phyloP scores from a whole-genome alignment of 2,113 vertebrate species.

The Tapirus terrestris region DNA sequence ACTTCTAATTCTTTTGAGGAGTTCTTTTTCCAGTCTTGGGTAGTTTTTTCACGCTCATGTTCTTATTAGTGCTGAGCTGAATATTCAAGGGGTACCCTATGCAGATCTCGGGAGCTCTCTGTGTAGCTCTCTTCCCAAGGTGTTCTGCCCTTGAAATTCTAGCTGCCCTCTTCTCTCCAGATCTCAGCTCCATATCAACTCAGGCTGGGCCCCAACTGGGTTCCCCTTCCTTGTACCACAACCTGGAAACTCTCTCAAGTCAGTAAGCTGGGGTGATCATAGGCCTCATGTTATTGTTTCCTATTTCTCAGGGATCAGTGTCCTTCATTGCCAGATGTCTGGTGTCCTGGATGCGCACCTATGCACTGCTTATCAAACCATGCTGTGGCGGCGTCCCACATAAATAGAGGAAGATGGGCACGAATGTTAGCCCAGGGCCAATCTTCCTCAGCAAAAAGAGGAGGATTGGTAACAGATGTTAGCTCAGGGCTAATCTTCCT shows the following conservation, averaged over 20 bases:
- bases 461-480: too few relatives aligned
- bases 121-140: not conserved
- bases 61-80: not conserved
- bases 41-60: not conserved
- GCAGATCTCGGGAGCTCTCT: not conserved
- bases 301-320: not conserved
- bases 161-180: not conserved
- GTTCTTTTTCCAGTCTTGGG: not conserved
- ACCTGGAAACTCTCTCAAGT: not conserved
- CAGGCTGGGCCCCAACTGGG: not conserved
- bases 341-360: too few relatives aligned
- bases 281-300: not conserved
- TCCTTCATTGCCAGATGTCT: not conserved
- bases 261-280: not conserved
- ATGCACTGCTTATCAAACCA: too few relatives aligned
- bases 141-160: not conserved
- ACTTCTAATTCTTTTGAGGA: not conserved
- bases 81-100: not conserved
- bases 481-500: too few relatives aligned
- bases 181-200: not conserved
- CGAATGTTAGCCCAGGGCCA: too few relatives aligned
- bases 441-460: too few relatives aligned
- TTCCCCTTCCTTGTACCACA: not conserved
- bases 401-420: too few relatives aligned
- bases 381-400: too few relatives aligned